Conservation (phyloP, 2,888 invertebrate species). For the Eupithecia abbreviata region DNA sequence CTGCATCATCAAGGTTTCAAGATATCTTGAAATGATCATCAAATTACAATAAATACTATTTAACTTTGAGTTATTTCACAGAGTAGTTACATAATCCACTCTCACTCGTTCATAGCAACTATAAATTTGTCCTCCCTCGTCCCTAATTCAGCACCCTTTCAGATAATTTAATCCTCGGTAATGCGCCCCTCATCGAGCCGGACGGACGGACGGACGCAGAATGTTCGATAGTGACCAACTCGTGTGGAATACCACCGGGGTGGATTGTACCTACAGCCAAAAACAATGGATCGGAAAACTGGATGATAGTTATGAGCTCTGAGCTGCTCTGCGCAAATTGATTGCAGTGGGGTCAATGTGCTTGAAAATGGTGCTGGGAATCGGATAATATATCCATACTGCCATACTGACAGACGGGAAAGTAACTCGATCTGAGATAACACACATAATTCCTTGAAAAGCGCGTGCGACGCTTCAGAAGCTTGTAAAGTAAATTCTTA, state of each 20-base stretch:
- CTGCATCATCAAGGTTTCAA: background rate
- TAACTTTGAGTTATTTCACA: background rate
- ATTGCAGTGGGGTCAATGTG: conserved; percentile 1
- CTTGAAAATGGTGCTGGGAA: background rate
- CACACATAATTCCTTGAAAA: background rate
- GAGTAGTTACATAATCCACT: background rate
- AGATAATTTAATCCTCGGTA: conserved; percentile 66
- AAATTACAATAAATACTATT: background rate
- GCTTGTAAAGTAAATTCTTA: background rate
- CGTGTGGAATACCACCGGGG: conserved; percentile 27
- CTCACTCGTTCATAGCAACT: conserved; percentile 24
- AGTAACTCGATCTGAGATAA: background rate
- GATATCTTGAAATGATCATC: background rate
- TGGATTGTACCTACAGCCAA: conserved; percentile 8
- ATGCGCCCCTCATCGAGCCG: conserved; percentile 60
- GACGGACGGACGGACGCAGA: background rate
- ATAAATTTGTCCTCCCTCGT: conserved; percentile 45
- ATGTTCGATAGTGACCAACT: background rate
- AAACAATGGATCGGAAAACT: conserved; percentile 28
- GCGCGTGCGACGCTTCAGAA: background rate
- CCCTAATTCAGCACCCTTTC: conserved; percentile 65
- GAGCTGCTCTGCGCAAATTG: background rate
- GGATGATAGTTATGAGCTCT: conserved; percentile 14
- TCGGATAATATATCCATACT: background rate
- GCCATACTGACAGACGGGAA: background rate